These are phyloP conservation scores for Acanthosoma haemorrhoidale DNA, from an alignment of 2,888 invertebrate genomes.

Conservation along the genomic window DNA sequence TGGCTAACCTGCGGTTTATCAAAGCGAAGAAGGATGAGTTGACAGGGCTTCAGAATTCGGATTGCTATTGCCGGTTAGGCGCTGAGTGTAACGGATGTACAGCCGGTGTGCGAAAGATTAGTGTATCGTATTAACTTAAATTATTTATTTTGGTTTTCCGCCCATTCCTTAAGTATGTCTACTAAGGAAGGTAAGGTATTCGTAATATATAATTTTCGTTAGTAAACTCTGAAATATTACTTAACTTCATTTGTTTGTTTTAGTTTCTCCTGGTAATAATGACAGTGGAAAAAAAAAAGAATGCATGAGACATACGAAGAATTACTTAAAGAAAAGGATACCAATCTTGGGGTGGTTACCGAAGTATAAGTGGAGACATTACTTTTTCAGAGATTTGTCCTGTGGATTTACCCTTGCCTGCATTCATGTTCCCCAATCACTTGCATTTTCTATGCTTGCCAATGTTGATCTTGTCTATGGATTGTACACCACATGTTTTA, in stretches of 20 bases:
- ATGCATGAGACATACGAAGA: background rate
- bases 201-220: too few relatives aligned
- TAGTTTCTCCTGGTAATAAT: background rate
- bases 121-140: too few relatives aligned
- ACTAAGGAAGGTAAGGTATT: background rate
- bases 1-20: background rate
- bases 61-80: background rate
- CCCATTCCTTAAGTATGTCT: background rate
- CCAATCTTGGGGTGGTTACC: slow-evolving; percentile 63
- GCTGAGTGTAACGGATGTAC: background rate
- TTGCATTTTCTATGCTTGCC: slow-evolving; percentile 37
- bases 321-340: slow-evolving; percentile 43
- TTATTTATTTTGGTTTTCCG: too few relatives aligned
- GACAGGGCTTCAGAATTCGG: background rate
- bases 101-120: too few relatives aligned
- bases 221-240: too few relatives aligned
- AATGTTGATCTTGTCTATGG: slow-evolving; percentile 36
- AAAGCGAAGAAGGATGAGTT: background rate
- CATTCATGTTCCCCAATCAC: slow-evolving; percentile 83
- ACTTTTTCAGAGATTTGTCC: slow-evolving; percentile 66
- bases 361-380: slow-evolving; percentile 55
- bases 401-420: slow-evolving; percentile 81
- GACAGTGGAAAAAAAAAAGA: background rate
- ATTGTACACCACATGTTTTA: slow-evolving; percentile 37
- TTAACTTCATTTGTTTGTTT: background rate